Evolutionary conservation across 2,113 vertebrate genomes (phyloP).

Genomic region (Aspiorhynchus laticeps): DNA sequence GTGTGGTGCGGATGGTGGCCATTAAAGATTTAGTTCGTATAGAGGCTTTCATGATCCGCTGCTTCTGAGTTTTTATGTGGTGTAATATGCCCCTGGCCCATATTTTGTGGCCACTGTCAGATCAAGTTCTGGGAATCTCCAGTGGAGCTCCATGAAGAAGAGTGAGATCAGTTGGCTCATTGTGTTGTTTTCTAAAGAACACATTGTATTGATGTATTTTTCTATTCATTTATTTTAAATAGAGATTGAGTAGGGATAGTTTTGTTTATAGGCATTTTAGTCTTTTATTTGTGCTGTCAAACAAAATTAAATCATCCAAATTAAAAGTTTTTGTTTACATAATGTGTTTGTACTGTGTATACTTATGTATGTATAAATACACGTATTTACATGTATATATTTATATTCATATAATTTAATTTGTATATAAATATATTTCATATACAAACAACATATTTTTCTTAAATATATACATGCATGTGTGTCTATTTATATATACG

Average conservation of each 20-base stretch:
- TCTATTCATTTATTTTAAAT: background rate
- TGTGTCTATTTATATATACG: too few relatives aligned
- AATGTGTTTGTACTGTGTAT: too few relatives aligned
- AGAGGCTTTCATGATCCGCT: constrained; percentile 22
- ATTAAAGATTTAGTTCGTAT: constrained; percentile 31
- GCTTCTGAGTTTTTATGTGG: background rate
- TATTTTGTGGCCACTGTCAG: background rate
- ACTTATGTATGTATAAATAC: too few relatives aligned
- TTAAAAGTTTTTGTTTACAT: too few relatives aligned
- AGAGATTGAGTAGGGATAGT: background rate
- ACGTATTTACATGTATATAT: too few relatives aligned
- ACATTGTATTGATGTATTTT: background rate
- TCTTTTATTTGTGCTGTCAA: background rate
- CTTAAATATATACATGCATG: too few relatives aligned
- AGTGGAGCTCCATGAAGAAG: background rate
- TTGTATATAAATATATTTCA: too few relatives aligned
- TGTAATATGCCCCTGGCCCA: background rate
- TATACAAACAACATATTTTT: too few relatives aligned
- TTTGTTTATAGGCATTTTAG: background rate
- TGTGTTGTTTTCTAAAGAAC: background rate
- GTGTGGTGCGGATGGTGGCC: background rate
- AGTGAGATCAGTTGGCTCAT: constrained; percentile 4
- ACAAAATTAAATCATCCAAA: too few relatives aligned
- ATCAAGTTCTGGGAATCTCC: background rate
- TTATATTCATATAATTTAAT: too few relatives aligned